Evolutionary conservation across 1,140 invertebrate genomes (phyloP).

Genomic region (Drosophila insularis): DNA sequence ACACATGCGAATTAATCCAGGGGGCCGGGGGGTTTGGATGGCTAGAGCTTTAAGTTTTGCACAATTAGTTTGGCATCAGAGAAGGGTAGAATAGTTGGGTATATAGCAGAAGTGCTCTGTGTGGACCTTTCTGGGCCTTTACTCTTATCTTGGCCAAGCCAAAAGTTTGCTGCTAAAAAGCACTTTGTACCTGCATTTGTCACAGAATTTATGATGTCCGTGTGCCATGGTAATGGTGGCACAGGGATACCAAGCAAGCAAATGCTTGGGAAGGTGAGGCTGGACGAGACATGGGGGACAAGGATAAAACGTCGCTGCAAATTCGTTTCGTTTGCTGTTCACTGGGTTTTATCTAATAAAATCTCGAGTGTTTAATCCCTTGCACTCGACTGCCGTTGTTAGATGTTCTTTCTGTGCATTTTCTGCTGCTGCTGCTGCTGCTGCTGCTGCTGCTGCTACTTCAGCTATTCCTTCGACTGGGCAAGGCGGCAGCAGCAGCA

Average conservation of each 20-base stretch:
- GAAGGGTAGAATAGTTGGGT: not conserved
- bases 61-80: slow-evolving; percentile 52
- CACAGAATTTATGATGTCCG: slow-evolving; percentile 71
- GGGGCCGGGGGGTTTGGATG: not conserved
- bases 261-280: not conserved
- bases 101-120: not conserved
- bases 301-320: slow-evolving; percentile 45
- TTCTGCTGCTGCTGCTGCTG: slow-evolving; percentile 1
- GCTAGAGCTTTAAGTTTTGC: slow-evolving; percentile 51
- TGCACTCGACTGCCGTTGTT: slow-evolving; percentile 65
- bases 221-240: slow-evolving; percentile 20
- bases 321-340: slow-evolving; percentile 64
- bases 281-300: not conserved
- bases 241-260: not conserved
- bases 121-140: slow-evolving; percentile 21
- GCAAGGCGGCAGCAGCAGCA: no score
- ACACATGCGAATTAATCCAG: slow-evolving; percentile 13
- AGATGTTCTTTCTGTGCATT: slow-evolving; percentile 35
- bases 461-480: not conserved
- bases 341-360: slow-evolving; percentile 76
- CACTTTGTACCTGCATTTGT: slow-evolving; percentile 77
- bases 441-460: slow-evolving; percentile 6
- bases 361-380: slow-evolving; percentile 77
- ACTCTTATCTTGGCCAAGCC: slow-evolving; percentile 41
- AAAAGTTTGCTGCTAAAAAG: slow-evolving; percentile 61